Evolutionary conservation across 2,113 vertebrate species (phyloP).

Genomic region (Vimba vimba): DNA sequence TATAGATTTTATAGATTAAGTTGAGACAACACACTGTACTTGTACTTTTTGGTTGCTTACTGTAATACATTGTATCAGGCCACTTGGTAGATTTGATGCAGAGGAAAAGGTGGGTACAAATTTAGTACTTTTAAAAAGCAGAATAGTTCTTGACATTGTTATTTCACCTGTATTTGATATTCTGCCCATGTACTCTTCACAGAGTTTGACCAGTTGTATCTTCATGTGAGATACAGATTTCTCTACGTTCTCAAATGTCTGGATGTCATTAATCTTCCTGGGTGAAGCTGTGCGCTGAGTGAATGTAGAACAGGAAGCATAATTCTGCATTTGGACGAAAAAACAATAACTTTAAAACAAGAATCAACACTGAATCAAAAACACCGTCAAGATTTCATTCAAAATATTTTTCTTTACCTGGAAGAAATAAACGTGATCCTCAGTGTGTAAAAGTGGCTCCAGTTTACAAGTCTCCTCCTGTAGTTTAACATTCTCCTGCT

Average conservation of each 20-base stretch:
- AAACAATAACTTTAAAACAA: neutral
- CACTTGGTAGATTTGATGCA: neutral
- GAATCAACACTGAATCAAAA: neutral
- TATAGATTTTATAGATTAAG: neutral
- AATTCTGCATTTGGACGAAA: neutral
- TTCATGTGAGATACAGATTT: neutral
- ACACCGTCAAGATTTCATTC: neutral
- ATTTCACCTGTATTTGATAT: neutral
- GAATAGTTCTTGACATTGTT: neutral
- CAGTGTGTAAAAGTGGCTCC: slow-evolving; percentile 63
- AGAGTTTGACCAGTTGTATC: neutral
- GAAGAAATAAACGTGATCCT: slow-evolving; percentile 27
- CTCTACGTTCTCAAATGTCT: neutral
- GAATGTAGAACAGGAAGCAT: neutral
- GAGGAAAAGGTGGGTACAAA: too few relatives aligned
- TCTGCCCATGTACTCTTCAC: neutral
- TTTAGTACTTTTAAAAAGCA: too few relatives aligned
- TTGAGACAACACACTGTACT: neutral
- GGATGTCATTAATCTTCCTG: neutral
- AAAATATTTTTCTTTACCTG: neutral
- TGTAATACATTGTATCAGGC: neutral
- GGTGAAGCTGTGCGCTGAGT: neutral
- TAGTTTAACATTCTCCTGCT: slow-evolving; percentile 67
- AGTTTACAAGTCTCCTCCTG: slow-evolving; percentile 65
- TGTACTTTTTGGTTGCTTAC: neutral